phyloP scores from a whole-genome alignment of 1,140 invertebrate genomes.

The Hydropsyche tenuis region DNA sequence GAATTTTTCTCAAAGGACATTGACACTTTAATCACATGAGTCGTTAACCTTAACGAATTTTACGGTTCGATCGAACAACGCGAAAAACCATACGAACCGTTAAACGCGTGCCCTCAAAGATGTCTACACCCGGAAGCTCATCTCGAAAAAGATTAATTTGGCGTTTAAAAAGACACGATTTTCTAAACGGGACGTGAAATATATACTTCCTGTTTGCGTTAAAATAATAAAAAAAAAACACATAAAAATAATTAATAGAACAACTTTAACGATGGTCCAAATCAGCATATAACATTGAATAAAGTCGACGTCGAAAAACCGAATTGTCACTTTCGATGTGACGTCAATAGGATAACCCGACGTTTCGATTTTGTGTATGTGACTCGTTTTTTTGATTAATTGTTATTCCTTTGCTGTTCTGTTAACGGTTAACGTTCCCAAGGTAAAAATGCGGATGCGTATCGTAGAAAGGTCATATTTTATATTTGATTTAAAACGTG shows the following conservation, averaged over 20 bases:
- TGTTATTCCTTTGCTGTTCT: not conserved
- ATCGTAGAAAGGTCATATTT: not conserved
- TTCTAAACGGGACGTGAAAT: too few species aligned
- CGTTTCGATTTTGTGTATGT: not conserved
- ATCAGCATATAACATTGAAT: too few species aligned
- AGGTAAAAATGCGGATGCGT: slow-evolving; percentile 4
- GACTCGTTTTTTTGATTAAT: not conserved
- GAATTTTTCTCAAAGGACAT: not conserved
- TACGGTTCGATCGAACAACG: not conserved
- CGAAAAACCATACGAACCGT: slow-evolving; percentile 5
- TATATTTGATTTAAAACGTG: too few species aligned
- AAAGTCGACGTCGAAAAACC: not conserved
- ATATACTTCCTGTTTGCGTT: too few species aligned
- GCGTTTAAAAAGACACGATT: too few species aligned
- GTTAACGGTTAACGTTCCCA: slow-evolving; percentile 2
- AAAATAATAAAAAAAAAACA: too few species aligned
- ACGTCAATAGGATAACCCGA: not conserved
- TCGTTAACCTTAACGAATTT: not conserved
- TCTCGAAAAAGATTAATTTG: not conserved
- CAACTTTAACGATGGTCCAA: too few species aligned
- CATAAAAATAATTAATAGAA: too few species aligned
- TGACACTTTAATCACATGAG: not conserved
- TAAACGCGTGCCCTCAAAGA: not conserved
- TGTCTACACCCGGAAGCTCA: not conserved
- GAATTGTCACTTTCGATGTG: slow-evolving; percentile 4